Evolutionary conservation across 1,140 invertebrate genomes (phyloP), one percentile per base, ranked within the genome.

Genomic region (Onthophagus taurus): DNA sequence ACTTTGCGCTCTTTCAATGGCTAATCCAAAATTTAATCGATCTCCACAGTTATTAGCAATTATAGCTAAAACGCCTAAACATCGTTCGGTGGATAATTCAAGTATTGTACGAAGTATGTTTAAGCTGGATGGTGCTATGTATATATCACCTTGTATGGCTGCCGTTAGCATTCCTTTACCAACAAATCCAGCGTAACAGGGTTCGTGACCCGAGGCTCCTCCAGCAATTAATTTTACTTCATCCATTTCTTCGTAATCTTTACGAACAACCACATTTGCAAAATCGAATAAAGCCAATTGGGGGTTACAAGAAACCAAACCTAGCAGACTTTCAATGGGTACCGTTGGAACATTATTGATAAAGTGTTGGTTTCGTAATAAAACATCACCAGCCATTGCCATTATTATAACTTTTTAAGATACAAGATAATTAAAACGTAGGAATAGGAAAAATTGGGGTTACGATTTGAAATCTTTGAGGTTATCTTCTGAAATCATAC

Each of bases 191-290:
- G 68, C 70, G 48, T 67, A 63, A 49, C 68, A 66, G 17, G 81
- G 80, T 62, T 85, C 81, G 61, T 82, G 78, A 9, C 80, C 81
- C 11, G 70, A 71, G 24, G 74, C 72, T 18, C 82, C 81, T 13
- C 82, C 83, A 48, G 71, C 72, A 19, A 85, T 57, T 18, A 85
- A 49, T 38, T 70, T 67, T 7, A 83, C 80, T 54, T 72, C 65
- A 11, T 66, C 63, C 6, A 58, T 42, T 14, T 52, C 37, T 30
- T 48, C 44, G 36, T 62, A 59, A 48, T 59, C 53, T 45, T 52
- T 57, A 31, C 45, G 45, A 21, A 63, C 45, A 2, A 65, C 33
- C 18, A 61, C 53, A 43, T 60, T 55, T 20, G 54, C 61, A 42
- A 55, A 59, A 45, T 60, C 53, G 14, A 62, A 50, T 33, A 62